Conservation (phyloP, 2,113 vertebrate genomes). For the Chionodraco myersi region DNA sequence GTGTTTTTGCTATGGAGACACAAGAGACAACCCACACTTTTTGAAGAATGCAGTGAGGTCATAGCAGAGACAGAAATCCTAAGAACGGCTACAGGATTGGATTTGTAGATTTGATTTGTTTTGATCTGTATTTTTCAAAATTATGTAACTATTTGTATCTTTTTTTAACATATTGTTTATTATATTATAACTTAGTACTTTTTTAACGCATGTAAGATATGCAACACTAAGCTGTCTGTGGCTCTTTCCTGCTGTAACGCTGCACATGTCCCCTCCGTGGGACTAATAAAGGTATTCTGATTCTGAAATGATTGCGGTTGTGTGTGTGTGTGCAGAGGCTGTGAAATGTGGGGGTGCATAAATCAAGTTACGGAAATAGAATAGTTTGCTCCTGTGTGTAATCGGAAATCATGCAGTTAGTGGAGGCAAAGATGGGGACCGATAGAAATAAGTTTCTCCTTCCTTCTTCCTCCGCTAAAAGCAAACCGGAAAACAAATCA, state of each 20-base stretch:
- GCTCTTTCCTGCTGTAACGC: no score
- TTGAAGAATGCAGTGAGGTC: constrained; percentile 10
- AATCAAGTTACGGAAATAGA: constrained; percentile 41
- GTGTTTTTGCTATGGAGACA: neutral
- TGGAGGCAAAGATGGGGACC: constrained; percentile 4
- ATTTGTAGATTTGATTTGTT: no score
- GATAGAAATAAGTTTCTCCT: constrained; percentile 21
- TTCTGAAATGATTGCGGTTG: neutral
- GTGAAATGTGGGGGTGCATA: constrained; percentile 1
- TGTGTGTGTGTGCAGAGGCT: constrained; percentile 11
- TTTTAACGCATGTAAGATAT: no score
- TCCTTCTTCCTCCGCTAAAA: constrained; percentile 4
- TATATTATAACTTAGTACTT: no score
- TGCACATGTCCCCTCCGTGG: no score
- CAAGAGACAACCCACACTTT: constrained; percentile 1
- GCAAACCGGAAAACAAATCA: neutral
- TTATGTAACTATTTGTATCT: no score
- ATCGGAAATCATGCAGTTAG: constrained; percentile 26
- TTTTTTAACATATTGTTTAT: no score
- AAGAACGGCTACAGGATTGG: no score
- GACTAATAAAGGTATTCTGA: no score
- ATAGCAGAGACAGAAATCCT: neutral
- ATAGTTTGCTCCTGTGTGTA: constrained; percentile 22
- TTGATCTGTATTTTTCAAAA: no score
- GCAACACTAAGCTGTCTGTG: no score